Conservation (phyloP, 92 coral and sea anemone species). For the Porites cylindrica region DNA sequence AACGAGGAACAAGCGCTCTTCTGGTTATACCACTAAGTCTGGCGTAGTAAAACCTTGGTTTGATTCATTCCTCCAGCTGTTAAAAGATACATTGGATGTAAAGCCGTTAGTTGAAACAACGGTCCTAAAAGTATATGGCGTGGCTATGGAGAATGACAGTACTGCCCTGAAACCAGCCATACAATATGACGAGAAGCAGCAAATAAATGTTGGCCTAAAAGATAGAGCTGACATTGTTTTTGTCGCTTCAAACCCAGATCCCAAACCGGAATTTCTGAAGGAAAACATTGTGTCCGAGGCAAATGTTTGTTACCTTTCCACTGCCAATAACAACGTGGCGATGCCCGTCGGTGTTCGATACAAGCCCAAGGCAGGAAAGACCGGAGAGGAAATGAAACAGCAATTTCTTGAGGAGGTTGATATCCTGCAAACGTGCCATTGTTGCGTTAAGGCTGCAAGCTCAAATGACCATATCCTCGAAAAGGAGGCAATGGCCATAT, state of each 20-base stretch:
- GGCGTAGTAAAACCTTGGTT: constrained; percentile 60
- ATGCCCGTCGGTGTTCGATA: constrained; percentile 59
- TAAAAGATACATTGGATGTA: constrained; percentile 19
- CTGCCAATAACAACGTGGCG: constrained; percentile 42
- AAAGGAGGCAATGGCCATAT: constrained; percentile 24
- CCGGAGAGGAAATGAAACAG: constrained; percentile 47
- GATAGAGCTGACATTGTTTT: constrained; percentile 38
- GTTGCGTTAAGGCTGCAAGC: constrained; percentile 31
- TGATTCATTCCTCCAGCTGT: constrained; percentile 40
- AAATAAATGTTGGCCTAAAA: constrained; percentile 46
- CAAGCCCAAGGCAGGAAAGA: constrained; percentile 56
- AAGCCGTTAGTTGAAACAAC: constrained; percentile 45
- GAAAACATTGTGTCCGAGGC: constrained; percentile 49
- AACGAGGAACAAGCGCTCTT: constrained; percentile 55
- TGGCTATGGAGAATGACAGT: constrained; percentile 61
- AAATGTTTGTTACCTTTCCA: constrained; percentile 50
- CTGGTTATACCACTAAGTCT: constrained; percentile 53
- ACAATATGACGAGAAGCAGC: constrained; percentile 57
- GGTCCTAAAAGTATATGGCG: constrained; percentile 26
- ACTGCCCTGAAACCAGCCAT: constrained; percentile 59
- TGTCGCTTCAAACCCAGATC: constrained; percentile 41
- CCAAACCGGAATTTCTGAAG: constrained; percentile 45
- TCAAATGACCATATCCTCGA: constrained; percentile 49
- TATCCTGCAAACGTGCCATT: constrained; percentile 52
- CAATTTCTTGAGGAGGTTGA: constrained; percentile 60